Conservation (phyloP, 2,797 vertebrate genomes). For the Australoheros facetus region DNA sequence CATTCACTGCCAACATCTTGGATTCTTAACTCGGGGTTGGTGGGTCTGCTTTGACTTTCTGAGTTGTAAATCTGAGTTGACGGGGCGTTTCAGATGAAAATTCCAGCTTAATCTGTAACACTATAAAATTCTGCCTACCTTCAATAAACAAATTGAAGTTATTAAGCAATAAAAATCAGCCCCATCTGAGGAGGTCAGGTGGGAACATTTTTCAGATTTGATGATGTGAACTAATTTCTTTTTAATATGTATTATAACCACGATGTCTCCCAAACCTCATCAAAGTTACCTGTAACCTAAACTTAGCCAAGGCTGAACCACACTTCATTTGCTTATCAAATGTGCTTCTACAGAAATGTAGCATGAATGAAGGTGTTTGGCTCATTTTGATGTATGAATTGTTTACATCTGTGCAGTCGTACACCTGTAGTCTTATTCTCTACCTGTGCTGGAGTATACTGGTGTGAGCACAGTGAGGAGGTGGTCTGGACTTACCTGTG, state of each 20-base stretch:
- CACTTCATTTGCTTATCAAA: not conserved
- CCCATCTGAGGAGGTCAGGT: fast-evolving
- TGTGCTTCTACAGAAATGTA: not conserved
- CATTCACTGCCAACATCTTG: not conserved
- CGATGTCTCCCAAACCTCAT: not conserved
- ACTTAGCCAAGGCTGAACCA: not conserved
- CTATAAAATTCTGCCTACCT: not conserved
- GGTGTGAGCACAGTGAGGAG: not conserved
- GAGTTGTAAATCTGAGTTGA: not conserved
- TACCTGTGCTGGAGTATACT: not conserved
- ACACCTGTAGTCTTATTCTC: not conserved
- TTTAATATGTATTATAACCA: not conserved
- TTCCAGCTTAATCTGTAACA: not conserved
- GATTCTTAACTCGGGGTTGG: not conserved
- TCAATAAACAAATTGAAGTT: fast-evolving
- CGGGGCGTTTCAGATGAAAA: not conserved
- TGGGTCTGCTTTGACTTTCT: fast-evolving
- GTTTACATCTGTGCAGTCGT: not conserved
- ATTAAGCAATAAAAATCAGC: not conserved
- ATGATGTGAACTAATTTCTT: not conserved
- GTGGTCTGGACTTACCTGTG: constrained; percentile 85
- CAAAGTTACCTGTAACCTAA: not conserved
- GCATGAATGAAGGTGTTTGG: not conserved
- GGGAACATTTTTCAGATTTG: not conserved
- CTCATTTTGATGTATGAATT: not conserved